A percentile compares a stretch with the other conserved stretches of the same genome.
Evolutionary conservation across 2,888 invertebrate species (phyloP).

Genomic region (Julus scandinavius): DNA sequence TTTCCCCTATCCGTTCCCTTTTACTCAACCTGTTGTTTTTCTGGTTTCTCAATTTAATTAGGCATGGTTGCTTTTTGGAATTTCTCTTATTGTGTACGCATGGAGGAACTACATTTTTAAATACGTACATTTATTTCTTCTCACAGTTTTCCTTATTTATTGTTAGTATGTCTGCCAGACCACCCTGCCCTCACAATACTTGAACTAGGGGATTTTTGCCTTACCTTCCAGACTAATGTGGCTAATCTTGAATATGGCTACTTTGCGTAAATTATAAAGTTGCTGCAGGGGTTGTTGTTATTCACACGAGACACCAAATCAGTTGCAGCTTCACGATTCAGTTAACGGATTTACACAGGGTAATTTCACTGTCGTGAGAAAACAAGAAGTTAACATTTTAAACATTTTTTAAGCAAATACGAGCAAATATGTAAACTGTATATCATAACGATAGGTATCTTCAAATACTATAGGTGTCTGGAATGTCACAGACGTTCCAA

Average conservation of each 20-base stretch:
- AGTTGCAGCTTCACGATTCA: background rate
- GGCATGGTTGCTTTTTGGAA: slow-evolving; percentile 33
- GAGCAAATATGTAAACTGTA: too few species aligned
- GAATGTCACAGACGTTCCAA: too few species aligned
- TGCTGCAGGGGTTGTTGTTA: background rate
- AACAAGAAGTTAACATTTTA: background rate
- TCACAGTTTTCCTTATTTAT: slow-evolving; percentile 42
- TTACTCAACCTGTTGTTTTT: slow-evolving; percentile 22
- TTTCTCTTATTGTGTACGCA: slow-evolving; percentile 12
- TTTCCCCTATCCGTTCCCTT: background rate
- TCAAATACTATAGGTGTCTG: too few species aligned
- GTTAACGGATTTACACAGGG: background rate
- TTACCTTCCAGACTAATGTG: slow-evolving; percentile 33
- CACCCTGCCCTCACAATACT: slow-evolving; percentile 32
- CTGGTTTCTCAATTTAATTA: slow-evolving; percentile 23
- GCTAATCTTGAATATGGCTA: background rate
- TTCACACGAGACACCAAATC: background rate
- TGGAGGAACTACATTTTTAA: slow-evolving; percentile 24
- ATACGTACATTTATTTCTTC: slow-evolving; percentile 37
- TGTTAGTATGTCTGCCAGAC: background rate
- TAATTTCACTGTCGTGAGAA: background rate
- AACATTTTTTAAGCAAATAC: too few species aligned
- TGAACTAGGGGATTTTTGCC: background rate
- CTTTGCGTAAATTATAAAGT: background rate
- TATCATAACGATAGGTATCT: too few species aligned